Percentiles rank a stretch among this genome's conserved stretches.
phyloP scores from a whole-genome alignment of 2,888 invertebrate species.

The Octodonta nipae region DNA sequence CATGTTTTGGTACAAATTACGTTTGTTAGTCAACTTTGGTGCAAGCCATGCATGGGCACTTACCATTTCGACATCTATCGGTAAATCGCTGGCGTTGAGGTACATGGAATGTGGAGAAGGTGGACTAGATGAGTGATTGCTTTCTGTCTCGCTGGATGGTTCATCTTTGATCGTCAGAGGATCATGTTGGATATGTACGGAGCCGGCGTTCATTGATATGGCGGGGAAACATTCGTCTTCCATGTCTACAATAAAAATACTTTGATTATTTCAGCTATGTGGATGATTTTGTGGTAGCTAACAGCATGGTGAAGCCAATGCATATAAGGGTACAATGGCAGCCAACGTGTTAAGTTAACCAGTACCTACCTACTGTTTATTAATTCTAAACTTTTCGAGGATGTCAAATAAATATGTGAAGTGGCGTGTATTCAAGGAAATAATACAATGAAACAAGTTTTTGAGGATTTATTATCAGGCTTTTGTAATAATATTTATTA shows the following conservation, averaged over 20 bases:
- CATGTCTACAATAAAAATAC: conserved; percentile 58
- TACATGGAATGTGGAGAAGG: conserved; percentile 44
- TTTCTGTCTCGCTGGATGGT: conserved; percentile 59
- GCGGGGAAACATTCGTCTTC: conserved; percentile 81
- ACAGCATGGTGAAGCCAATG: too few species aligned
- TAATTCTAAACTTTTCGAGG: too few species aligned
- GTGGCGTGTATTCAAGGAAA: too few species aligned
- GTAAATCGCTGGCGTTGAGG: conserved; percentile 23
- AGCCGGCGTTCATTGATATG: conserved; percentile 55
- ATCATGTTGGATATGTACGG: conserved; percentile 31
- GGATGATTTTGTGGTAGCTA: neutral
- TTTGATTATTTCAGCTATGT: neutral
- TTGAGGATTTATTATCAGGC: too few species aligned
- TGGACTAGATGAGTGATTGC: conserved; percentile 59
- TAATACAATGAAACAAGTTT: too few species aligned
- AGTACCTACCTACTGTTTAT: too few species aligned
- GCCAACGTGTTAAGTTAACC: too few species aligned
- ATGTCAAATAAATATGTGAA: too few species aligned
- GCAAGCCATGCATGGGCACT: too few species aligned
- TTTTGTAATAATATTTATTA: too few species aligned
- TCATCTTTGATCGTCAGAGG: conserved; percentile 55
- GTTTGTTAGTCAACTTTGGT: neutral
- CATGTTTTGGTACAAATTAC: neutral
- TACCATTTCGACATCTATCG: conserved; percentile 26
- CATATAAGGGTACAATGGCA: too few species aligned